Evolutionary conservation across 2,888 invertebrate genomes (phyloP).

Genomic region (Chrysotoxum bicinctum): DNA sequence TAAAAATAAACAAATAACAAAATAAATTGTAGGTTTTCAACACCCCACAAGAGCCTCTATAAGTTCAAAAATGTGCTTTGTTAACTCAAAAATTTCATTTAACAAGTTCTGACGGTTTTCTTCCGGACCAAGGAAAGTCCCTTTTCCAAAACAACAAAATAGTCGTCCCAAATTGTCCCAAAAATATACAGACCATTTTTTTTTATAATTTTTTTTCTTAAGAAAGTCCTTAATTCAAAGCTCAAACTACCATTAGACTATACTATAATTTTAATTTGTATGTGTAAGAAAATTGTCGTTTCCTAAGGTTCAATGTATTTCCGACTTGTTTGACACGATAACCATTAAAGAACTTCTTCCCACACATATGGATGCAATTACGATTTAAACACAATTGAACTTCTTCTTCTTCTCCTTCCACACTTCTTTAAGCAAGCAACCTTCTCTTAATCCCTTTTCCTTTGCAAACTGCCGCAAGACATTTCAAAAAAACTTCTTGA

Average conservation of each 20-base stretch:
- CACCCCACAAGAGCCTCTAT: too few relatives aligned
- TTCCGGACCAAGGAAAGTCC: too few relatives aligned
- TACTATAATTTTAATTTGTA: too few relatives aligned
- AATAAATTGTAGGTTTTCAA: too few relatives aligned
- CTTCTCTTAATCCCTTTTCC: neutral
- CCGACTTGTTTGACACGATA: neutral
- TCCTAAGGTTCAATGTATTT: neutral
- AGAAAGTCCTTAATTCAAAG: neutral
- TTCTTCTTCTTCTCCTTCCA: too few relatives aligned
- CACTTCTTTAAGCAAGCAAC: neutral
- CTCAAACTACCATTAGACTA: neutral
- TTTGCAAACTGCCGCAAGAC: neutral
- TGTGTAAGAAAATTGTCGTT: neutral
- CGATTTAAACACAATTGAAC: neutral
- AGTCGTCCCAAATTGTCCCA: neutral
- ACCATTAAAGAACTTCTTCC: neutral
- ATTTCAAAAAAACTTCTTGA: conserved; percentile 8
- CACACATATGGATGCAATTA: neutral
- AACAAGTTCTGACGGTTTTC: too few relatives aligned
- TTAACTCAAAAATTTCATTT: too few relatives aligned
- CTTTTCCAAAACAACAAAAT: neutral
- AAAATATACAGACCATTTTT: neutral
- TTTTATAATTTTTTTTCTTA: too few relatives aligned
- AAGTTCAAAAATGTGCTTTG: too few relatives aligned
- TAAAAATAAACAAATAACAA: too few relatives aligned